Percentiles rank a stretch among this genome's conserved stretches.
These are phyloP conservation scores for Xylocampa areola DNA, from an alignment of 2,888 invertebrate species.

Conservation along the genomic window DNA sequence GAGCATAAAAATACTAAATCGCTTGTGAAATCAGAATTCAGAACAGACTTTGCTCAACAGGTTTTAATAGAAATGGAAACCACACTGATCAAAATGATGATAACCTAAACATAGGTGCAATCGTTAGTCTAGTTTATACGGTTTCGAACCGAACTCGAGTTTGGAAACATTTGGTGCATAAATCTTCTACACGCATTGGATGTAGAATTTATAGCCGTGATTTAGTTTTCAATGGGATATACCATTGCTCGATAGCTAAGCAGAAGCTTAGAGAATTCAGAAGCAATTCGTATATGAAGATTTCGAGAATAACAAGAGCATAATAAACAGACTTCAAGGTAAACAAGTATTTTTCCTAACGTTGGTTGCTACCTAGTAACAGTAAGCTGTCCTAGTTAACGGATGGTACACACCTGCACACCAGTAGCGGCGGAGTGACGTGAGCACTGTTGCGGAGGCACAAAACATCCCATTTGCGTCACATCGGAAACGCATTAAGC, in stretches of 20 bases:
- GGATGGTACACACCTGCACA: slow-evolving; percentile 68
- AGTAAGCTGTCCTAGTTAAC: slow-evolving; percentile 60
- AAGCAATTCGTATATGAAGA: slow-evolving; percentile 12
- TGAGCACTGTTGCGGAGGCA: slow-evolving; percentile 61
- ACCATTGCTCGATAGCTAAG: slow-evolving; percentile 57
- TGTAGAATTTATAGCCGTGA: slow-evolving; percentile 74
- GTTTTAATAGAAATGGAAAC: slow-evolving; percentile 16
- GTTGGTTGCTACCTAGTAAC: slow-evolving; percentile 32
- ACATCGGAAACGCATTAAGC: slow-evolving; percentile 87
- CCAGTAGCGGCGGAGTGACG: slow-evolving; percentile 43
- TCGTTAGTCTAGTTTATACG: slow-evolving; percentile 55
- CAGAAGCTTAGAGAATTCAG: slow-evolving; percentile 13
- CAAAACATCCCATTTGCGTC: slow-evolving; percentile 85
- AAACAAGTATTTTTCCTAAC: slow-evolving; percentile 4
- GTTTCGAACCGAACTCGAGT: slow-evolving; percentile 58
- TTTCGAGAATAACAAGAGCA: slow-evolving; percentile 1
- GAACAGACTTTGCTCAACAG: slow-evolving; percentile 6
- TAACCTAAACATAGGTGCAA: slow-evolving; percentile 46
- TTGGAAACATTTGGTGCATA: slow-evolving; percentile 72
- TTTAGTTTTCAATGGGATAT: slow-evolving; percentile 69
- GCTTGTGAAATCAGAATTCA: slow-evolving; percentile 10
- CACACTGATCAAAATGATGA: slow-evolving; percentile 26
- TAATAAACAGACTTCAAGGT: slow-evolving; percentile 2
- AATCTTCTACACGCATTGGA: slow-evolving; percentile 74
- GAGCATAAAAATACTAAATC: slow-evolving; percentile 49